Base-by-base conservation (phyloP, 2,888 invertebrate genomes). In the Agrotis ipsilon region DNA sequence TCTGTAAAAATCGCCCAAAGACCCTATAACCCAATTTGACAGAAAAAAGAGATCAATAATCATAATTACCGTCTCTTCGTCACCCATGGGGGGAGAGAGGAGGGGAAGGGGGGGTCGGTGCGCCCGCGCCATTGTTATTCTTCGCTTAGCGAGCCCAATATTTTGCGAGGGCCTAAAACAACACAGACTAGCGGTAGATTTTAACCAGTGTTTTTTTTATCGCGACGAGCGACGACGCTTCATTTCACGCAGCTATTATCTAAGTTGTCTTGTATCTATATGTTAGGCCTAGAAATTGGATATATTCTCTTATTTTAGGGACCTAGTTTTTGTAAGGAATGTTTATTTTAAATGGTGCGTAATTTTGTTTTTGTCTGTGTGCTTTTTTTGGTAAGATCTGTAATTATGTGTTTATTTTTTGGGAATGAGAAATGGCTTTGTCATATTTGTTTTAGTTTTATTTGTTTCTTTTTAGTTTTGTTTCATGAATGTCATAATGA, bases 141-240 rank as follows among this genome's bases (percentile, higher is more conserved):
- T 94, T 94, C 93, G 89, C 89, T 94, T 91, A 92, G 85, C 78
- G 88, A 80, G 87, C 88, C 87, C 89, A 94, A 94, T 94, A 94
- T 94, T 94, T 93, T 93, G 81, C 72, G 81, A 89, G 87, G 82
- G 84, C 94, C 94, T 94, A 94, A 94, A 94, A 90, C 88, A 94
- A 94, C 92, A 93, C 66, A 52, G 77, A 45, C 74, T 61, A 46
- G 79, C 78, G 85, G 86, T 88, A 85, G 83, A 87, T 90, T 91
- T 90, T 90, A 89, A 75, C 78, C 75, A 74, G 75, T 83, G 88
- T 91, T 92, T 91, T 92, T 92, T 90, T 84, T 85, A 83, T 87
- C 82, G 85, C 83, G 90, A 88, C 89, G 88, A 75, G 88, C 89
- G 87, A 75, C 75, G 77, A 62, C 81, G 87, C 84, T 89, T 90